Conservation (phyloP, 2,113 vertebrate genomes). For the Malurus elegans region DNA sequence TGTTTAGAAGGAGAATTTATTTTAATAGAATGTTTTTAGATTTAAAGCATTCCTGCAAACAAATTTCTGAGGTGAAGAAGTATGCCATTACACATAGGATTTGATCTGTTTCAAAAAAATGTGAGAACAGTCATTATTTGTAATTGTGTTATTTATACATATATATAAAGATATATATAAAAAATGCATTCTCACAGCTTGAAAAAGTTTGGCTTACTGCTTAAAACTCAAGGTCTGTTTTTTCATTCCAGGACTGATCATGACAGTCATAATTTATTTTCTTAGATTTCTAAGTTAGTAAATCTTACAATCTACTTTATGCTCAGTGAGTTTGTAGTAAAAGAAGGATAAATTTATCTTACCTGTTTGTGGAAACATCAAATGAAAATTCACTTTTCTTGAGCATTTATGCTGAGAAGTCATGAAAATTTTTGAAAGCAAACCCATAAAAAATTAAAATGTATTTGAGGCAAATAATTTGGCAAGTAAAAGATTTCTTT, state of each 20-base stretch:
- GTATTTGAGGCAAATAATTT: neutral
- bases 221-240: neutral
- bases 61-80: neutral
- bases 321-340: neutral
- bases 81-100: no score
- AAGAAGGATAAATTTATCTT: neutral
- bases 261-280: neutral
- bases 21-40: neutral
- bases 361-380: neutral
- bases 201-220: neutral
- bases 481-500: neutral
- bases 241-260: neutral
- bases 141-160: neutral
- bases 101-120: neutral
- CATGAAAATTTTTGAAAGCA: neutral
- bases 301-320: neutral
- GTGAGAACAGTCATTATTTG: neutral
- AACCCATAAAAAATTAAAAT: neutral
- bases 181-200: fast-evolving
- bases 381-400: neutral
- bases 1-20: neutral
- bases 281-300: neutral
- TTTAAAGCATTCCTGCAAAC: neutral
- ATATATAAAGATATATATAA: neutral
- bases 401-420: neutral